Conservation (phyloP, 2,113 vertebrate species). For the Agelaius tricolor region DNA sequence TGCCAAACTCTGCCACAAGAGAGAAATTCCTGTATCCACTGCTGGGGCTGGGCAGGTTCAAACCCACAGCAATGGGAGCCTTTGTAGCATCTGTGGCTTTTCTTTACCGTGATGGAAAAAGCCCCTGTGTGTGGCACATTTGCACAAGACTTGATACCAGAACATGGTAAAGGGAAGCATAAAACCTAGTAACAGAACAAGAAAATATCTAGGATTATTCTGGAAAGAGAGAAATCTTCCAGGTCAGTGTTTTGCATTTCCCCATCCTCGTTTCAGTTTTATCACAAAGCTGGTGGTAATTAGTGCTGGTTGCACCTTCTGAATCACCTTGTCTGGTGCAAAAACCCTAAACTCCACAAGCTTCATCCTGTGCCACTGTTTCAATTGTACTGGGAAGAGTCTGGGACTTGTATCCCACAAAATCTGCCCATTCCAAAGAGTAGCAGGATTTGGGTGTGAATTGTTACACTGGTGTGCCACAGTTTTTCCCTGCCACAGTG, state of each 20-base stretch:
- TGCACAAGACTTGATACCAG: not conserved
- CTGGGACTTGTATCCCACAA: not conserved
- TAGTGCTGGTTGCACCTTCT: not conserved
- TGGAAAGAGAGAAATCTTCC: not conserved
- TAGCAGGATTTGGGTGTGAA: not conserved
- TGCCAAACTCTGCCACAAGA: not conserved
- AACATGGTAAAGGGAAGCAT: not conserved
- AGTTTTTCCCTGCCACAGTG: not conserved
- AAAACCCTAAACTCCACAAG: not conserved
- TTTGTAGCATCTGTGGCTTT: not conserved
- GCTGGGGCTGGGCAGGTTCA: not conserved
- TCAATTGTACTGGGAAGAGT: accelerated
- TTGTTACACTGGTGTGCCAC: not conserved
- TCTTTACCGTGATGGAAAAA: not conserved
- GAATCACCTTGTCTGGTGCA: not conserved
- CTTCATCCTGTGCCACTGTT: not conserved
- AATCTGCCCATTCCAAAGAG: not conserved
- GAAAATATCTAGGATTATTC: not conserved
- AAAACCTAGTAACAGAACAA: not conserved
- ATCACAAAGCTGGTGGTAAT: not conserved
- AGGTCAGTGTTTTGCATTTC: not conserved
- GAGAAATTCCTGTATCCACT: not conserved
- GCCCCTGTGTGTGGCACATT: not conserved
- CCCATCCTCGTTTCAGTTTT: not conserved
- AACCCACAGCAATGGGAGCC: not conserved